phyloP scores from a whole-genome alignment of 2,888 invertebrate genomes.

The Gastrophysa polygoni region DNA sequence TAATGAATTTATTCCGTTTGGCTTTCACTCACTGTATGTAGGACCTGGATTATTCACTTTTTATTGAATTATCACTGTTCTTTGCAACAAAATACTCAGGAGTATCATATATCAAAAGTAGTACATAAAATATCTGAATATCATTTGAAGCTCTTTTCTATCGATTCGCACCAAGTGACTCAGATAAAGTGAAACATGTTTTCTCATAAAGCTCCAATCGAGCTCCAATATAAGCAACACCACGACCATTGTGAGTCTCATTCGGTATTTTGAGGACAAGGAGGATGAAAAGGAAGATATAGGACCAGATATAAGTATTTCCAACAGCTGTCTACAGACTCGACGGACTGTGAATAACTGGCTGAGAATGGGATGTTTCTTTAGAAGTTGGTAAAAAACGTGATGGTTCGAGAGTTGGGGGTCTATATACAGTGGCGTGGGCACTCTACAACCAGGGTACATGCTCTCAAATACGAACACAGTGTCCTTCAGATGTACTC shows the following conservation, averaged over 20 bases:
- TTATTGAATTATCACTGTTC: no score
- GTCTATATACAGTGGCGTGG: background rate
- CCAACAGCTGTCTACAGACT: background rate
- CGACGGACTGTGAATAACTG: background rate
- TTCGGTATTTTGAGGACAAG: background rate
- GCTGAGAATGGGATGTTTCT: constrained; percentile 1
- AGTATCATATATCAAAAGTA: no score
- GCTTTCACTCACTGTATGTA: no score
- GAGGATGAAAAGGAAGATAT: background rate
- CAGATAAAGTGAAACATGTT: no score
- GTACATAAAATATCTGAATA: no score
- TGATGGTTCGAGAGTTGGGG: background rate
- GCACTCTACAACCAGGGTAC: background rate
- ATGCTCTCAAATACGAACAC: no score
- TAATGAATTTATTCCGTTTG: no score
- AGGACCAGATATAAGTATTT: background rate
- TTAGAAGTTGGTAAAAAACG: background rate
- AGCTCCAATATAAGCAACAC: background rate
- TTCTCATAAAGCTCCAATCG: background rate
- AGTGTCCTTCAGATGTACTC: no score
- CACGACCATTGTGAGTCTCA: background rate
- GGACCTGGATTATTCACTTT: no score
- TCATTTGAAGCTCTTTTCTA: no score
- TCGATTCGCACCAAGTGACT: no score
- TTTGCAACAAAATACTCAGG: no score